phyloP scores from a whole-genome alignment of 2,113 vertebrate genomes.

The Myotis davidii region DNA sequence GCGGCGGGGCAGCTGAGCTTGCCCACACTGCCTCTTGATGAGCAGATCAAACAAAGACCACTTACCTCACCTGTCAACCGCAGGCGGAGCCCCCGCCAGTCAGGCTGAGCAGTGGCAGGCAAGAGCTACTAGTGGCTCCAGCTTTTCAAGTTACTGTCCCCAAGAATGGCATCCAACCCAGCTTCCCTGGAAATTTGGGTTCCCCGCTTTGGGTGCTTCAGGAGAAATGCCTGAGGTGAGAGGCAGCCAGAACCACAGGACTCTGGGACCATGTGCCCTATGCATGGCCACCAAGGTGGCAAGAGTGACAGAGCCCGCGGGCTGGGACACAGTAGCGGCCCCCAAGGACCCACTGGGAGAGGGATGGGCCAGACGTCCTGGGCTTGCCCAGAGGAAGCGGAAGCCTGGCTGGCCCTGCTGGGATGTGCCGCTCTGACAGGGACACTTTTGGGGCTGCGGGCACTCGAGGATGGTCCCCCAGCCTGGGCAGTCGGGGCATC shows the following conservation, averaged over 20 bases:
- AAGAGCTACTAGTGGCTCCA: neutral
- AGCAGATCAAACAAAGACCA: neutral
- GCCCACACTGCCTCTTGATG: conserved; percentile 50
- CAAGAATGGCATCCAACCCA: neutral
- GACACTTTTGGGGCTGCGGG: neutral
- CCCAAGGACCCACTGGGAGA: neutral
- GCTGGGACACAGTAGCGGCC: neutral
- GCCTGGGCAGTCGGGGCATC: neutral
- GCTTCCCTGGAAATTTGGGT: accelerated
- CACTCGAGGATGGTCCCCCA: too few relatives aligned
- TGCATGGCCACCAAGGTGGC: neutral
- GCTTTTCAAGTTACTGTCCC: neutral
- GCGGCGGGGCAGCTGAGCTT: conserved; percentile 1
- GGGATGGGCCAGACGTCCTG: neutral
- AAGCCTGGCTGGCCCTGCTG: neutral
- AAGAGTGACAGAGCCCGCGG: neutral
- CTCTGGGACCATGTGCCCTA: neutral
- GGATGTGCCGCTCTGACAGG: accelerated
- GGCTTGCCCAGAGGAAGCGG: neutral
- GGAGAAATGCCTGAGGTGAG: neutral
- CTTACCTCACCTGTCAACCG: neutral
- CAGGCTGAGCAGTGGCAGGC: neutral
- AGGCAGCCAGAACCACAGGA: neutral
- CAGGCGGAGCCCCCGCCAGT: neutral
- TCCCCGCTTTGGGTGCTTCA: neutral